Evolutionary conservation across 2,113 vertebrate genomes (phyloP).

Genomic region (Pogonocichla stellata): DNA sequence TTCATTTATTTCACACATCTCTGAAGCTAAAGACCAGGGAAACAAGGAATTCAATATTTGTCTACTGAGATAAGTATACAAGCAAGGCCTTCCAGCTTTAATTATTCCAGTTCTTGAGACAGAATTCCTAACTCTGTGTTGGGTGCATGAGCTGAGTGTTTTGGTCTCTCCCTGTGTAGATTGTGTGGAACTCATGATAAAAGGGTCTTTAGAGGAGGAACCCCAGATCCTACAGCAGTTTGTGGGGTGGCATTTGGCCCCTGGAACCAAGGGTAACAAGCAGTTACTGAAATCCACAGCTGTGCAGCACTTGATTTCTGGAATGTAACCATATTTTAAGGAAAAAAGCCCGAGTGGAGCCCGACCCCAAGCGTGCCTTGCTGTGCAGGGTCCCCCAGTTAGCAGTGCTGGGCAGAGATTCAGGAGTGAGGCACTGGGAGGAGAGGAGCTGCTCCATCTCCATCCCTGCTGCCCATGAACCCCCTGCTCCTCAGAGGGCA

Average conservation of each 20-base stretch:
- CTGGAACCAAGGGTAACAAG: neutral
- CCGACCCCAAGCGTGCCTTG: neutral
- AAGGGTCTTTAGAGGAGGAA: neutral
- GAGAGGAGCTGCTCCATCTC: too few relatives aligned
- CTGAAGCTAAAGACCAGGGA: neutral
- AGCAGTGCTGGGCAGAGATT: too few relatives aligned
- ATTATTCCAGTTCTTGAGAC: neutral
- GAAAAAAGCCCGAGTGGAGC: neutral
- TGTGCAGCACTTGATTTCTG: fast-evolving
- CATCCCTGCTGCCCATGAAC: too few relatives aligned
- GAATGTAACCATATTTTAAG: neutral
- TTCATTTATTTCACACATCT: neutral
- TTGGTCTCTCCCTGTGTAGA: neutral
- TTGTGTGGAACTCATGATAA: neutral
- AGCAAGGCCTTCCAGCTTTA: neutral
- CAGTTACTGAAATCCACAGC: too few relatives aligned
- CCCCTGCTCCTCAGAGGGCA: too few relatives aligned
- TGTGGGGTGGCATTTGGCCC: neutral
- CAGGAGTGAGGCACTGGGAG: too few relatives aligned
- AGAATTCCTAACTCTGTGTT: neutral
- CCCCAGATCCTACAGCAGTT: neutral
- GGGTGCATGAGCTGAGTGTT: neutral
- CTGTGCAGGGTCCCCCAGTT: neutral
- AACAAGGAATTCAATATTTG: neutral
- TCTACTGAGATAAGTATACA: neutral